phyloP scores from a whole-genome alignment of 1,140 invertebrate genomes.

The Colletes latitarsis region DNA sequence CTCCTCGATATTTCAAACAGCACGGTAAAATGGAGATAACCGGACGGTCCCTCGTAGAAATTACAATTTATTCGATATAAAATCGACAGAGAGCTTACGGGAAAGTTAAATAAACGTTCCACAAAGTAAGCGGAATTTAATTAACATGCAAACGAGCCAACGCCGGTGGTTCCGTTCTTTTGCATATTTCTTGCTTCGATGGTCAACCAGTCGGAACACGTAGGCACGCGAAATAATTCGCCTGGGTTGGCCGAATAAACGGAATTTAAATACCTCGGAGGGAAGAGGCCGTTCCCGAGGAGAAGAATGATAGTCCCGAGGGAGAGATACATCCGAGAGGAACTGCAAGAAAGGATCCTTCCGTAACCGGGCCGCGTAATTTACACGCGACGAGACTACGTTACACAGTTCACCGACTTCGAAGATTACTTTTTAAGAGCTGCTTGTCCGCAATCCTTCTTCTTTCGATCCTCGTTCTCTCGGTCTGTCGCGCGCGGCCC shows the following conservation, averaged over 20 bases:
- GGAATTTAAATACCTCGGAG: conserved; percentile 70
- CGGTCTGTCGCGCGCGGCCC: background rate
- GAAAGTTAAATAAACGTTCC: no score
- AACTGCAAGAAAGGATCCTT: conserved; percentile 63
- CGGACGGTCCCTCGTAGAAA: background rate
- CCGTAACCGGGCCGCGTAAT: conserved; percentile 65
- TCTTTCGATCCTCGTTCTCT: background rate
- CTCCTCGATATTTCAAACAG: conserved; percentile 68
- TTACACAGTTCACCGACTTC: conserved; percentile 65
- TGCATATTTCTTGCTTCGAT: background rate
- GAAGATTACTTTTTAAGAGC: conserved; percentile 64
- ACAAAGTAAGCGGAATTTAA: no score
- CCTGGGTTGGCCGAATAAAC: conserved; percentile 60
- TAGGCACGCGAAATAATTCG: conserved; percentile 45
- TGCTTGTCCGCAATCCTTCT: conserved; percentile 12
- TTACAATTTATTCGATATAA: no score
- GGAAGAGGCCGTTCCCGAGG: conserved; percentile 51
- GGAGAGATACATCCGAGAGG: conserved; percentile 65
- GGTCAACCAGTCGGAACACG: background rate
- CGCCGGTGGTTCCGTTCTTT: background rate
- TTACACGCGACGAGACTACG: conserved; percentile 65
- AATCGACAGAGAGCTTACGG: background rate
- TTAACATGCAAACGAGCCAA: no score
- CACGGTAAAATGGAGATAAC: conserved; percentile 58
- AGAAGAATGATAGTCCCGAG: conserved; percentile 69